Conservation (phyloP, 2,888 invertebrate species). For the Arge pagana region DNA sequence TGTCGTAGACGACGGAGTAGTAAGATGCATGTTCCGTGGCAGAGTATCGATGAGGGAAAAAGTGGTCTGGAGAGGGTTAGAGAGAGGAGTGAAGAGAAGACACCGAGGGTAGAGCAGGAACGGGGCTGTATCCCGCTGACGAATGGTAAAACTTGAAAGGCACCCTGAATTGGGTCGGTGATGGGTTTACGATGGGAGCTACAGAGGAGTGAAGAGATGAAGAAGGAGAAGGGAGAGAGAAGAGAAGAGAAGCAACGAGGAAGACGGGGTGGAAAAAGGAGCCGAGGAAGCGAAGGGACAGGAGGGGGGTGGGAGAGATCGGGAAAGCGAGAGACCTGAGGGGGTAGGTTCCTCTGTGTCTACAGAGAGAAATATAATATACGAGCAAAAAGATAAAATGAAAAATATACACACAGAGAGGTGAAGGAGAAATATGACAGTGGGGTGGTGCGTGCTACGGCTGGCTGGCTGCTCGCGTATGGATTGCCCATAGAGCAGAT, state of each 20-base stretch:
- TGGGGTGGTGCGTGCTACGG: no score
- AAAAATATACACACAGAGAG: constrained; percentile 28
- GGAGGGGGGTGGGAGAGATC: constrained; percentile 6
- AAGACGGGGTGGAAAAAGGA: constrained; percentile 15
- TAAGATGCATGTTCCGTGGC: constrained; percentile 22
- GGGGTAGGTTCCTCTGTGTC: constrained; percentile 28
- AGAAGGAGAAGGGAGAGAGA: constrained; percentile 17
- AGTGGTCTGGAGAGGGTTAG: background rate
- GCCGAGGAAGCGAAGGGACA: constrained; percentile 1
- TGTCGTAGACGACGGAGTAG: constrained; percentile 15
- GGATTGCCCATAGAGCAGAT: no score
- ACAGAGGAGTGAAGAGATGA: constrained; percentile 26
- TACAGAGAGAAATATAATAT: constrained; percentile 38
- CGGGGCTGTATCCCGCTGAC: constrained; percentile 39
- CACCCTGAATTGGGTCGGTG: constrained; percentile 42
- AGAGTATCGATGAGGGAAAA: constrained; percentile 10
- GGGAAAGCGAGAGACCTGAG: constrained; percentile 22
- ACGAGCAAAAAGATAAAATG: constrained; percentile 32
- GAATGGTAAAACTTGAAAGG: constrained; percentile 43
- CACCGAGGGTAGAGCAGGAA: no score
- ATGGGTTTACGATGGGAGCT: constrained; percentile 23
- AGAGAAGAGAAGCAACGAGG: constrained; percentile 26
- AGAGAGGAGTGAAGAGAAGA: constrained; percentile 18
- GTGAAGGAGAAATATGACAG: background rate
- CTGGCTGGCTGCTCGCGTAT: no score